A percentile compares a stretch with the other conserved stretches of the same genome.
phyloP scores from a whole-genome alignment of 2,888 invertebrate species.

The Achlya flavicornis region DNA sequence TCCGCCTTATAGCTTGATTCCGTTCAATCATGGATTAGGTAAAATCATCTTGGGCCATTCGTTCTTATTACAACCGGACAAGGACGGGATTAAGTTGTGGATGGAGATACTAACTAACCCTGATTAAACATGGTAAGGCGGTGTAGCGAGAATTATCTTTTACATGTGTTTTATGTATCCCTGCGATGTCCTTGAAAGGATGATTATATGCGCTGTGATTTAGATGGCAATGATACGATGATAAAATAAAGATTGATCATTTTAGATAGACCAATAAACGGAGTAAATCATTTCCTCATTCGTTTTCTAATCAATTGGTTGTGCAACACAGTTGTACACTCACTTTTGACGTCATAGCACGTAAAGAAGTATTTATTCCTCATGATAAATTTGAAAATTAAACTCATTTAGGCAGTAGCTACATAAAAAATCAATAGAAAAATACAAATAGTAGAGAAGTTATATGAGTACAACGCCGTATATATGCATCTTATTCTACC shows the following conservation, averaged over 20 bases:
- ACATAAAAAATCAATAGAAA: too few relatives aligned
- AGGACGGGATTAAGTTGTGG: slow-evolving; percentile 9
- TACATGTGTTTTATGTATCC: slow-evolving; percentile 10
- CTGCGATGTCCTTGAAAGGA: slow-evolving; percentile 5
- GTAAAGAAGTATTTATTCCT: too few relatives aligned
- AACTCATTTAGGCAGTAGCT: too few relatives aligned
- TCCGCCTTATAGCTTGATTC: not conserved
- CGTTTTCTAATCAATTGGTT: not conserved
- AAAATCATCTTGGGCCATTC: not conserved
- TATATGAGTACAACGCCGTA: too few relatives aligned
- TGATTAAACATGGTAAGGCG: slow-evolving; percentile 9
- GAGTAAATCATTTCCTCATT: too few relatives aligned
- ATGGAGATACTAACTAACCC: not conserved
- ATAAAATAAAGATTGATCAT: not conserved
- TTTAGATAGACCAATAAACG: not conserved
- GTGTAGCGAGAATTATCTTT: slow-evolving; percentile 2
- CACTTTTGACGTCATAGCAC: not conserved
- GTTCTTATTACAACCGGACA: slow-evolving; percentile 8
- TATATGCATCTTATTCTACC: too few relatives aligned
- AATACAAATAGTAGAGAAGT: too few relatives aligned
- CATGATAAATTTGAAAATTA: too few relatives aligned
- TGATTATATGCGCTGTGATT: not conserved
- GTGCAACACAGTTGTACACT: too few relatives aligned
- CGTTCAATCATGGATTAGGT: slow-evolving; percentile 1
- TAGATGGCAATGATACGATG: not conserved